Base-by-base conservation (phyloP, 1,140 invertebrate genomes). In the Papilio dardanus region DNA sequence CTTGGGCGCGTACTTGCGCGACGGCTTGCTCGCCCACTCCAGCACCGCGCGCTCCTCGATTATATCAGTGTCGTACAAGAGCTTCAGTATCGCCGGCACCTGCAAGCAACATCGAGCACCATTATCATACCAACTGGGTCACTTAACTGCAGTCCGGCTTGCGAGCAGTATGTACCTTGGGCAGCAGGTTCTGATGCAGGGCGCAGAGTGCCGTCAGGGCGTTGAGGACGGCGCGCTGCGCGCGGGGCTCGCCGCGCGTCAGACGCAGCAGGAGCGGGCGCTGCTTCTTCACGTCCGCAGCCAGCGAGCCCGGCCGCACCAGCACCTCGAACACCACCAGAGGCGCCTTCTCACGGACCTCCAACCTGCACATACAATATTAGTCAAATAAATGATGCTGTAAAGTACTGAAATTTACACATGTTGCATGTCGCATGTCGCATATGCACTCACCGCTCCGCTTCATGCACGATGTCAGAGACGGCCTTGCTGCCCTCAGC, bases 41-140 rank as follows among this genome's bases (percentile, higher is more conserved):
- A 99, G 93, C 75, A 99, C 94, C 24, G 97, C 96, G 83, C 98
- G 97, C 88, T 99, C 99, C 78, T 99, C 98, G 77, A 99, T 94
- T 82, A 99, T 98, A 93, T 99, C 99, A 79, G 94, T 85, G 93
- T 99, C 99, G 92, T 99, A 99, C 83, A 99, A 96, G 62, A 97
- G 92, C 95, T 97, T 85, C 0, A 65, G 14, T 66, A 75, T 7
- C 12, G 31, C 46, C 46, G 69, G 69, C 69, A 73, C 69, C 69
- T 73, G 69, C 4, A 42, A n/a, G 31, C 31, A 35, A 35, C 33
- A 37, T n/a, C n/a, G n/a, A n/a, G n/a, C n/a, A n/a, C n/a, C n/a
- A n/a, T n/a, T n/a, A n/a, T n/a, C n/a, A n/a, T n/a, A n/a, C n/a
- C n/a, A n/a, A n/a, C n/a, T n/a, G n/a, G n/a, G n/a, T n/a, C n/a